Percentiles rank a stretch among this genome's conserved stretches.
Conservation (phyloP, 53 echinoderm and acorn worm species). For the Actinopyga echinites region DNA sequence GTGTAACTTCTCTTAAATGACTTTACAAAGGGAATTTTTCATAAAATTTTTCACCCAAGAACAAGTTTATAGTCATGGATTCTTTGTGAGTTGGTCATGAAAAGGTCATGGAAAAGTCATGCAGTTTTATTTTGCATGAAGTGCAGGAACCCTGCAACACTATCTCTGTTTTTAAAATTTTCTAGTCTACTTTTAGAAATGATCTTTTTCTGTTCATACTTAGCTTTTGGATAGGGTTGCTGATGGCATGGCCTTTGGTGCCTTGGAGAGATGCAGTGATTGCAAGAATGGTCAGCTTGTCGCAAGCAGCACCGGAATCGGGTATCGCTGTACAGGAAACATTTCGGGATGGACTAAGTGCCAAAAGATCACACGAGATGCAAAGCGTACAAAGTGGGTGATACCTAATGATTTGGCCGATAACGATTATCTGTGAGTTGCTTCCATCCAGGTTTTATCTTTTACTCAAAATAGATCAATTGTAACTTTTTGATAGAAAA, state of each 20-base stretch:
- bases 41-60: no score
- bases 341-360: constrained; percentile 92
- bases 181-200: neutral
- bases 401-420: constrained; percentile 62
- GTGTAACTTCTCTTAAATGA: no score
- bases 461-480: no score
- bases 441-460: no score
- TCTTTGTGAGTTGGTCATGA: no score
- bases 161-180: neutral
- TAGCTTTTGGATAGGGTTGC: constrained; percentile 77
- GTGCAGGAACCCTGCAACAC: no score
- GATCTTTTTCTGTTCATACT: neutral
- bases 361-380: constrained; percentile 60
- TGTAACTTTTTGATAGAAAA: no score
- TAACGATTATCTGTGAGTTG: constrained; percentile 76
- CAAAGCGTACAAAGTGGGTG: constrained; percentile 56
- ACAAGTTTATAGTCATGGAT: no score
- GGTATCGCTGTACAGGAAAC: constrained; percentile 79
- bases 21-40: no score
- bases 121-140: no score
- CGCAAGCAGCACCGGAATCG: constrained; percentile 55
- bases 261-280: constrained; percentile 69
- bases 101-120: no score
- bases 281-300: constrained; percentile 78
- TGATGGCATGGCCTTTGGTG: constrained; percentile 93